Base-by-base conservation (phyloP, 2,113 vertebrate genomes). In the Scomber japonicus region DNA sequence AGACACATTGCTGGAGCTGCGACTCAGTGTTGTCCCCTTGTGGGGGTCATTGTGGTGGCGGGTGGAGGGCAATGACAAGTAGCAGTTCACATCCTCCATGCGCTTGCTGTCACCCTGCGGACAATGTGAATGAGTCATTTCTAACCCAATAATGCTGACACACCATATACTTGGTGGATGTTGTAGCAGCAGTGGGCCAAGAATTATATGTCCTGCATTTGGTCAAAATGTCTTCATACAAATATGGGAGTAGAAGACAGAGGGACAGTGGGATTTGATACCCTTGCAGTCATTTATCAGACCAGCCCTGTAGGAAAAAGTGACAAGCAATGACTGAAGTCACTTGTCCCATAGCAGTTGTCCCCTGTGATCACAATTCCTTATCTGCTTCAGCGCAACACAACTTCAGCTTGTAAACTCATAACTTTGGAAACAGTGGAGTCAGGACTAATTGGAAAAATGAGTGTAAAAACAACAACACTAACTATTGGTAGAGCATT, bases 71-170 rank as follows among this genome's bases (percentile, higher is more conserved):
- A 97, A 88, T 0, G 93, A 89, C 91, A 98, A 84, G 88, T 99
- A 99, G 64, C 92, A 94, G 61, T 88, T 93, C 50, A 96, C 96
- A 8, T 99, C 98, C 85, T 99, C 98, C 98, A 99, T 98, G 84
- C 97, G 97, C 87, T 99, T 99, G 93, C 97, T 97, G 92, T 99
- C 98, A 19, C 98, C 98, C 98, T 99, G 86, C 16, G 15, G 50
- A 70, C 21, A 65, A 69, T 1, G n/a, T 11, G 5, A 40, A 61
- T 1, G 16, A 69, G 74, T 59, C 0, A 45, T 57, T 53, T 57
- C 31, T 31, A 69, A 71, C 21, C 46, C 49, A 24, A n/a, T 55
- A 12, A 21, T 14, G 44, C 19, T 53, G 71, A 72, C 4, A 40
- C 8, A 46, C 5, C 16, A 67, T 48, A 65, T 54, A 59, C 45